Percentiles rank a stretch among this genome's conserved stretches.
phyloP scores from a whole-genome alignment of 2,113 vertebrate species.

The Pongo abelii region DNA sequence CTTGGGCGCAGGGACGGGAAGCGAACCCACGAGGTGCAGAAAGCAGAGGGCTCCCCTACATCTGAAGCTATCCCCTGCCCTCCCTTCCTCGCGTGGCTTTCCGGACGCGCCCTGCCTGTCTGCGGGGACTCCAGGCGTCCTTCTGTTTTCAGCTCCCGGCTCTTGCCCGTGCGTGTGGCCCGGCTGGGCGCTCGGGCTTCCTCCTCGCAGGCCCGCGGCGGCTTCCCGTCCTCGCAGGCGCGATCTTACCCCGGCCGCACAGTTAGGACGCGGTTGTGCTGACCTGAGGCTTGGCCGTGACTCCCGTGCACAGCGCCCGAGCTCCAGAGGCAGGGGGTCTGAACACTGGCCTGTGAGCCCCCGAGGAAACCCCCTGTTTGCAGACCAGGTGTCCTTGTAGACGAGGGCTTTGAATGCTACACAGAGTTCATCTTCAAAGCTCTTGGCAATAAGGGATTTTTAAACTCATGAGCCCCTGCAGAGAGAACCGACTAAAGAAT shows the following conservation, averaged over 20 bases:
- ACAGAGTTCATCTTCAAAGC: background rate
- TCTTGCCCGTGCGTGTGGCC: background rate
- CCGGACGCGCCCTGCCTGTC: fast-evolving
- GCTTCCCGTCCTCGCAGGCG: fast-evolving
- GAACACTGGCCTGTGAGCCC: fast-evolving
- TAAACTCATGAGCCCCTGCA: no score
- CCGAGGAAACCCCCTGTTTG: background rate
- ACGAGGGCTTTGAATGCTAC: background rate
- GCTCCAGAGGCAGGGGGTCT: background rate
- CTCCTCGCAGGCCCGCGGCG: background rate
- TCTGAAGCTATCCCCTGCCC: fast-evolving
- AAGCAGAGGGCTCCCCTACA: no score
- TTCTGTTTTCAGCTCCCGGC: no score
- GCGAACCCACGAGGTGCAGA: background rate
- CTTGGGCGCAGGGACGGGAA: background rate
- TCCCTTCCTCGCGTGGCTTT: background rate
- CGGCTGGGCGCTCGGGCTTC: background rate
- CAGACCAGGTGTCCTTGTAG: background rate
- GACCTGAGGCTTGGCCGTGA: background rate
- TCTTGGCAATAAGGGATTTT: background rate
- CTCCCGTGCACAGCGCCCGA: fast-evolving
- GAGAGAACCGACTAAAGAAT: background rate
- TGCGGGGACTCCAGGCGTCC: background rate
- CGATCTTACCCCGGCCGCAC: fast-evolving
- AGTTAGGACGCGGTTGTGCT: background rate